Percentiles rank a stretch among this genome's conserved stretches.
Conservation (phyloP, 1,140 invertebrate genomes). For the Steinernema feltiae region DNA sequence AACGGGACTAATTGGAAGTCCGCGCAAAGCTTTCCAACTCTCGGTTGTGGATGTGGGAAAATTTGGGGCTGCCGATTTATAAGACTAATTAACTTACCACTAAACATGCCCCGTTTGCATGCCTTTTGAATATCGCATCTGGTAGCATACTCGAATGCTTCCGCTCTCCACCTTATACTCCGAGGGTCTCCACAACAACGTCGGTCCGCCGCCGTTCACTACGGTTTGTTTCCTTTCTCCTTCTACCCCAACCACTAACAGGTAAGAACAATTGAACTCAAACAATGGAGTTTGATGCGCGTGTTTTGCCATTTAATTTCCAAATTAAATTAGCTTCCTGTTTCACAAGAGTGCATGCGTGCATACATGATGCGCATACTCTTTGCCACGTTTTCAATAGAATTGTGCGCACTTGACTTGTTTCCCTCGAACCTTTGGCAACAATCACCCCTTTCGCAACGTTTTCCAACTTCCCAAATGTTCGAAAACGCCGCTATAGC, state of each 20-base stretch:
- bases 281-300: neutral
- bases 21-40: neutral
- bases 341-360: constrained; percentile 1
- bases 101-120: neutral
- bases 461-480: neutral
- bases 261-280: no score
- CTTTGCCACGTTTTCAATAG: neutral
- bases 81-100: neutral
- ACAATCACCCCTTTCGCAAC: neutral
- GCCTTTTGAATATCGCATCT: constrained; percentile 2
- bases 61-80: neutral
- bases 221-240: neutral
- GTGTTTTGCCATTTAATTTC: neutral
- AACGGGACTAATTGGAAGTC: constrained; percentile 8
- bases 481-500: neutral
- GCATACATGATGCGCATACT: neutral
- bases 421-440: neutral
- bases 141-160: neutral
- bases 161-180: constrained; percentile 4
- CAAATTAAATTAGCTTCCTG: neutral
- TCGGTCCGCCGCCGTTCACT: neutral
- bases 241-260: no score
- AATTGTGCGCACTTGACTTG: constrained; percentile 2
- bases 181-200: neutral
- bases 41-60: neutral